Percentiles rank a stretch among this genome's conserved stretches.
phyloP scores from a whole-genome alignment of 37 sponge, comb jelly and placozoan genomes.

The Geodia barretti region DNA sequence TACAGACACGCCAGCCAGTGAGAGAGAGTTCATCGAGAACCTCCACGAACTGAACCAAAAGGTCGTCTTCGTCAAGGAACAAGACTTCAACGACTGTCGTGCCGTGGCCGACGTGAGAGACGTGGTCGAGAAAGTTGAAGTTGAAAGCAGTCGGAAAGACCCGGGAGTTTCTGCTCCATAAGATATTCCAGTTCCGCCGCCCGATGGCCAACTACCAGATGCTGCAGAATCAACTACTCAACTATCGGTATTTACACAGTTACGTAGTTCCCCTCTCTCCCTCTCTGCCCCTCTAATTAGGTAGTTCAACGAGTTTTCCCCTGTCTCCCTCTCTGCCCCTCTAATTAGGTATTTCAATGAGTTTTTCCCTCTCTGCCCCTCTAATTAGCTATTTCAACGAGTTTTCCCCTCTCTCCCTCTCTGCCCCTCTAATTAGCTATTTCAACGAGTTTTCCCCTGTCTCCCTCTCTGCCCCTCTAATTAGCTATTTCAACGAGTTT shows the following conservation, averaged over 20 bases:
- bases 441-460: background rate
- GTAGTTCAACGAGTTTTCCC: background rate
- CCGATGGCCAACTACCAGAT: conserved; percentile 99
- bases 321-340: background rate
- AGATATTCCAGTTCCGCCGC: conserved; percentile 83
- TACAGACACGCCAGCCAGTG: conserved; percentile 83
- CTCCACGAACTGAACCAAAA: conserved; percentile 93
- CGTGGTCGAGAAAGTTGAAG: conserved; percentile 90
- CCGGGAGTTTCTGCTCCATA: conserved; percentile 80
- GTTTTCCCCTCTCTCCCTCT: background rate
- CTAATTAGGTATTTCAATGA: background rate
- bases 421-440: background rate
- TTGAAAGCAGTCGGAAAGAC: conserved; percentile 87
- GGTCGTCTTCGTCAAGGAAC: conserved; percentile 81
- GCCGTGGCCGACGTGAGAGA: conserved; percentile 86
- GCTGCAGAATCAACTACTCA: conserved; percentile 90
- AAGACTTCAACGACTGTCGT: conserved; percentile 79
- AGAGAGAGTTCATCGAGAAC: conserved; percentile 85
- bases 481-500: too few relatives aligned
- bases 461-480: background rate
- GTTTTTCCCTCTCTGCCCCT: background rate
- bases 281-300: too few relatives aligned
- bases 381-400: too few relatives aligned
- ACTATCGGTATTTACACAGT: conserved; percentile 69
- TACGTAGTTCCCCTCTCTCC: too few relatives aligned